Evolutionary conservation across 2,113 vertebrate genomes (phyloP).

Genomic region (Dasyurus viverrinus): DNA sequence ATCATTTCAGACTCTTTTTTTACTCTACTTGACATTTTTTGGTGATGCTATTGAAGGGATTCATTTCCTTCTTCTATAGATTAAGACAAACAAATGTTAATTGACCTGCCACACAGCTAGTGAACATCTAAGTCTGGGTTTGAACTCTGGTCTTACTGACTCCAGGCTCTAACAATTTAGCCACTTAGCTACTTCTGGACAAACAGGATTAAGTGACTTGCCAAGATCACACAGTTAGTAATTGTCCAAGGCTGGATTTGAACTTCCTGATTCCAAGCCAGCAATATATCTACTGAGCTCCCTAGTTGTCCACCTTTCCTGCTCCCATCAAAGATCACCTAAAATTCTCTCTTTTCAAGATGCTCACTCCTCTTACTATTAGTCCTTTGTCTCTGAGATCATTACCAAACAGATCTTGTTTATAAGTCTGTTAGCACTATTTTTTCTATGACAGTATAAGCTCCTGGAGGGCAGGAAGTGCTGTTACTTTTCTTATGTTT

Average conservation of each 20-base stretch:
- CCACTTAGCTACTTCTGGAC: too few relatives aligned
- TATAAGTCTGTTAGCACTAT: not conserved
- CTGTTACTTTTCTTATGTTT: not conserved
- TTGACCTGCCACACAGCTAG: not conserved
- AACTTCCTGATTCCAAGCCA: too few relatives aligned
- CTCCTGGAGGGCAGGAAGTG: not conserved
- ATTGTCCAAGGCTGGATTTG: too few relatives aligned
- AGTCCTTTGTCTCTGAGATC: not conserved
- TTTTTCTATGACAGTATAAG: not conserved
- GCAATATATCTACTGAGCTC: not conserved
- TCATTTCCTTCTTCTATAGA: not conserved
- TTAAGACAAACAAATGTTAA: not conserved
- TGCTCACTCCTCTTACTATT: not conserved
- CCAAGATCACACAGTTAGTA: too few relatives aligned
- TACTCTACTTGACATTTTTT: not conserved
- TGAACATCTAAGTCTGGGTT: not conserved
- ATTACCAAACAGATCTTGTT: not conserved
- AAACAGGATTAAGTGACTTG: too few relatives aligned
- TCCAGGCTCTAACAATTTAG: not conserved
- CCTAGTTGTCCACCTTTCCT: too few relatives aligned
- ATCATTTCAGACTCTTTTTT: not conserved
- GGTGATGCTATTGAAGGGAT: not conserved
- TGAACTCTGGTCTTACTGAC: not conserved
- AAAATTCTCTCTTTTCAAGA: not conserved
- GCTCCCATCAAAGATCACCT: not conserved